Base-by-base conservation (phyloP, 2,113 vertebrate species). In the Ptychochromis oligacanthus region DNA sequence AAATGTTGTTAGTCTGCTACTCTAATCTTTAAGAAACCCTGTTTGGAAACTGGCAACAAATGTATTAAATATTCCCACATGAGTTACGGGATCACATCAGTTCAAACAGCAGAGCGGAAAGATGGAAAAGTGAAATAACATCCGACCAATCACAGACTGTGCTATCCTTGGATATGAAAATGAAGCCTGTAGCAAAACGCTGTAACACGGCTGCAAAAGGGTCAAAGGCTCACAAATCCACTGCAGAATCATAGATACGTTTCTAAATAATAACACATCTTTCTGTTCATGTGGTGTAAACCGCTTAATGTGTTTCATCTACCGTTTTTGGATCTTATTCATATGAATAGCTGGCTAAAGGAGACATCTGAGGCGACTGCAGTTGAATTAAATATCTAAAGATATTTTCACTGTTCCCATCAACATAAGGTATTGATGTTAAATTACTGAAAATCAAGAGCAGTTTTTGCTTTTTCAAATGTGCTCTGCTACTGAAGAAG, bases 1-100 rank as follows among this genome's bases (percentile, higher is more conserved):
- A 76, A 65, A 84, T 89, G 28, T 77, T 84, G 76, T 80, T 56
- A 38, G 81, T 79, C 36, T 74, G 55, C 80, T 60, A 49, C 81
- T 83, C 83, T 76, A 59, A 77, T 64, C 67, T 83, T 20, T 75
- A 11, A n/a, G 31, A 56, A 77, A n/a, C 14, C 55, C 65, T 67
- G 59, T 64, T 64, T 75, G 81, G 38, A 72, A 24, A 79, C 28
- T 18, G 43, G 17, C 58, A 49, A 52, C 64, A n/a, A 18, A 3
- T 24, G 20, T 18, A 49, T 26, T 18, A 56, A 15, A 75, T 56
- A 11, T 84, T 58, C 72, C 43, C 74, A 81, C 28, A 52, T 24
- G 75, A 46, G 24, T 81, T 26, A 43, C 4, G 49, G 43, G 49
- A 26, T 64, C 61, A 36, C 11, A 60, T 4, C 52, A 58, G 61